phyloP scores from a whole-genome alignment of 2,888 invertebrate species.

The Ferdinandea cuprea region DNA sequence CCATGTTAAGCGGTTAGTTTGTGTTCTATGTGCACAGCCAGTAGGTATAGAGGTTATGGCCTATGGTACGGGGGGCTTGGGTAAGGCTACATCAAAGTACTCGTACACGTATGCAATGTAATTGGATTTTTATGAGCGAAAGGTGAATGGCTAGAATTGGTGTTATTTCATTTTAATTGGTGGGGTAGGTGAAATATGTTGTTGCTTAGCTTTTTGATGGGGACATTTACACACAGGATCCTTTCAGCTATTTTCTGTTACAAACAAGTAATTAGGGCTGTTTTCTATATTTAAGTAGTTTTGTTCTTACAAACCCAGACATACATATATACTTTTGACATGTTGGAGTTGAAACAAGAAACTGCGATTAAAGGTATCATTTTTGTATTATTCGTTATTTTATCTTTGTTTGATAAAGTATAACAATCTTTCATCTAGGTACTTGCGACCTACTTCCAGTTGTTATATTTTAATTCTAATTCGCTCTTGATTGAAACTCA shows the following conservation, averaged over 20 bases:
- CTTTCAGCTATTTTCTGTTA: slow-evolving; percentile 12
- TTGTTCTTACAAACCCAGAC: neutral
- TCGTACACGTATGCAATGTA: slow-evolving; percentile 29
- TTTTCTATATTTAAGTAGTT: slow-evolving; percentile 21
- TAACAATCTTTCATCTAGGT: too few species aligned
- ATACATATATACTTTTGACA: neutral
- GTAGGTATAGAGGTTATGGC: neutral
- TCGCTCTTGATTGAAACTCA: too few species aligned
- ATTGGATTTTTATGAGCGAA: slow-evolving; percentile 56
- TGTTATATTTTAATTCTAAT: too few species aligned
- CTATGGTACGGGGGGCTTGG: slow-evolving; percentile 4
- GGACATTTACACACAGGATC: slow-evolving; percentile 18
- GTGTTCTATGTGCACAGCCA: neutral
- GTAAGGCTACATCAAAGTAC: slow-evolving; percentile 9
- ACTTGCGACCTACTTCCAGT: too few species aligned
- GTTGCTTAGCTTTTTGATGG: slow-evolving; percentile 17
- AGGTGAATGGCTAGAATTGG: slow-evolving; percentile 62
- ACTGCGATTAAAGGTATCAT: too few species aligned
- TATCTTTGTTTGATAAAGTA: too few species aligned
- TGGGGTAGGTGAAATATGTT: slow-evolving; percentile 14
- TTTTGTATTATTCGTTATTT: too few species aligned
- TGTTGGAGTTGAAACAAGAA: neutral
- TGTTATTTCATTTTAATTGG: slow-evolving; percentile 59
- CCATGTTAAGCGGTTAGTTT: slow-evolving; percentile 62
- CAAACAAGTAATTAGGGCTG: slow-evolving; percentile 23